A percentile compares a stretch with the other conserved stretches of the same genome.
These are phyloP conservation scores for Corythaixoides concolor DNA, from an alignment of 2,113 vertebrate genomes.

Conservation along the genomic window DNA sequence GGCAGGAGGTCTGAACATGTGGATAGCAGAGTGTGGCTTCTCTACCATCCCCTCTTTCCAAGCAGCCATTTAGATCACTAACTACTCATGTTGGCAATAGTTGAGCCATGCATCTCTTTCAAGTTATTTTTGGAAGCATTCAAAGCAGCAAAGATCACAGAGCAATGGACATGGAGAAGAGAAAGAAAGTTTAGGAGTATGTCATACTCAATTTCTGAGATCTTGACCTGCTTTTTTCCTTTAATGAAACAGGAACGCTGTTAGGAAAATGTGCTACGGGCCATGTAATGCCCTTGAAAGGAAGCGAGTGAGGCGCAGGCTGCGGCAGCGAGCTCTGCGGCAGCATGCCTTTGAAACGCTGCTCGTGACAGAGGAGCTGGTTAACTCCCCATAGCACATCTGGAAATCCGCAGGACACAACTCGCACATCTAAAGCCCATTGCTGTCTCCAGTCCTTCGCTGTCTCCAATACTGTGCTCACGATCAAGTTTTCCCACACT, in stretches of 20 bases:
- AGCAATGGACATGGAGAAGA: neutral
- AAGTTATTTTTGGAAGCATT: constrained; percentile 11
- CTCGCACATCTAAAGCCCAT: rapidly evolving
- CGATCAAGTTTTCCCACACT: neutral
- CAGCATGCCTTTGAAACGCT: neutral
- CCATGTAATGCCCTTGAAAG: neutral
- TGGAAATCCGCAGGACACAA: neutral
- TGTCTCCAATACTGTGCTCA: neutral
- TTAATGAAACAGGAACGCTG: neutral
- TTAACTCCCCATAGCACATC: neutral
- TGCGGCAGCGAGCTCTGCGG: neutral
- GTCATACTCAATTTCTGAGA: neutral
- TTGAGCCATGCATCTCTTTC: neutral
- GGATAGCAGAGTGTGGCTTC: neutral
- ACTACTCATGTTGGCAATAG: neutral
- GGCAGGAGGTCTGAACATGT: neutral
- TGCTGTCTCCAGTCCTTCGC: neutral
- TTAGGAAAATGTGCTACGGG: neutral
- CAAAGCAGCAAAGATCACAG: neutral
- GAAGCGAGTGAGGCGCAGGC: neutral
- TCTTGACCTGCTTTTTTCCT: neutral
- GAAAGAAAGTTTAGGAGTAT: neutral
- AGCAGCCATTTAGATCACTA: neutral
- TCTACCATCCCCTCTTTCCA: neutral
- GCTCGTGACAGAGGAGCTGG: rapidly evolving